Percentiles rank a stretch among this genome's conserved stretches.
Evolutionary conservation across 2,888 invertebrate genomes (phyloP).

Genomic region (Folsomia manolachei): DNA sequence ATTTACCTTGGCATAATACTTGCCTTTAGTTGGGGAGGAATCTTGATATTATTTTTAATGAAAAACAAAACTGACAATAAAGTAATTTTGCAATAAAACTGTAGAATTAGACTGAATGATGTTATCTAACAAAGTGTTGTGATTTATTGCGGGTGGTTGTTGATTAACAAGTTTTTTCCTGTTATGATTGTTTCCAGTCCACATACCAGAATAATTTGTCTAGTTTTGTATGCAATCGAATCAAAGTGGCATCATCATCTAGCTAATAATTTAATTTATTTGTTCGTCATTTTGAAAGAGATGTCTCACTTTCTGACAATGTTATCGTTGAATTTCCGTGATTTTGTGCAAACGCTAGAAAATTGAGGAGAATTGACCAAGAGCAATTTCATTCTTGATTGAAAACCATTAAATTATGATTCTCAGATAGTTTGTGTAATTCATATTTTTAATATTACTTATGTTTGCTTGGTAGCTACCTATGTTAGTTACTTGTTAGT

Average conservation of each 20-base stretch:
- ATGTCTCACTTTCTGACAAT: not conserved
- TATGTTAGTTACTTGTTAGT: not conserved
- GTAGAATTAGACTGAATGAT: not conserved
- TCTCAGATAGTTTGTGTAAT: not conserved
- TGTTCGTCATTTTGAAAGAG: not conserved
- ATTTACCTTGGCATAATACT: not conserved
- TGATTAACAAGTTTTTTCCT: not conserved
- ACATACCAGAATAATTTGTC: not conserved
- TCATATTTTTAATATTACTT: conserved; percentile 1
- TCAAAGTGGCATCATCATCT: not conserved
- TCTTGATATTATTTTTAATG: not conserved
- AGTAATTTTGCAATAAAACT: not conserved
- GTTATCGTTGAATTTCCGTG: not conserved
- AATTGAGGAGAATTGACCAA: not conserved
- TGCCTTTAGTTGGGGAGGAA: not conserved
- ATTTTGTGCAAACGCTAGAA: not conserved
- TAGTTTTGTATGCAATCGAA: not conserved
- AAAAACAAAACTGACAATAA: not conserved
- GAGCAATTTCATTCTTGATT: not conserved
- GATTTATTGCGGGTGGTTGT: not conserved
- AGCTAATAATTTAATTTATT: not conserved
- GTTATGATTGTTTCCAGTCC: not conserved
- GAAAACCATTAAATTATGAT: conserved; percentile 3
- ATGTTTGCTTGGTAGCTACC: too few species aligned
- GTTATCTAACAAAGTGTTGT: too few species aligned